Evolutionary conservation across 2,888 invertebrate species (phyloP), one percentile per base, ranked within the genome.

Genomic region (Clunio marinus): DNA sequence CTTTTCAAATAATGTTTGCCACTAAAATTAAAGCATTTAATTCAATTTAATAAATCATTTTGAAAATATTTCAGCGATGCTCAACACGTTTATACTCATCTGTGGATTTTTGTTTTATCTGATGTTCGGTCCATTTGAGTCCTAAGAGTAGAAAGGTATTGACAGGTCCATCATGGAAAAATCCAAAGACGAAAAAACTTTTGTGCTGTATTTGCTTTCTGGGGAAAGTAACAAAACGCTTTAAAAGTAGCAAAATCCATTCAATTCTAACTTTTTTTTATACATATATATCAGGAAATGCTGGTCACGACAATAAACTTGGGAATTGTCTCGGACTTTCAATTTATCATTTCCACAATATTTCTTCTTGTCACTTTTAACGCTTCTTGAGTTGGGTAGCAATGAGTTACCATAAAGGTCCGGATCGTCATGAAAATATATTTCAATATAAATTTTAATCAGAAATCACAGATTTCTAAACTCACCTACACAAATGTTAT

Each of bases 301-400:
- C 41, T 41, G 41, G 41, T 41, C 41, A 41, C 41, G 41, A 10
- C 2, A 41, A 15, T 15, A 10, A n/a, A 3, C 41, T 10, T n/a
- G 41, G 41, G 41, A 41, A 41, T 41, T 41, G 41, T 41, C 41
- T 41, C 15, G 41, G 41, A 41, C 41, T 41, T 41, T 10, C 41
- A 41, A 41, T 41, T 41, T 41, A 41, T 41, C 41, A 41, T 41
- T 10, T 32, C 32, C n/a, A n/a, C n/a, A n/a, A n/a, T n/a, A 10
- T 32, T 32, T 41, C 41, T 41, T 41, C 41, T 13, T 41, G 41
- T 41, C 41, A 41, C 41, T 41, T 41, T n/a, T n/a, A n/a, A n/a
- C n/a, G 2, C 41, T 41, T 15, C n/a, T 41, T 41, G 41, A 41
- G 41, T 10, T 41, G 7, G 32, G 10, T 10, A 10, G 41, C 41